Evolutionary conservation across 2,797 vertebrate species (phyloP).

Genomic region (Pangasius djambal): DNA sequence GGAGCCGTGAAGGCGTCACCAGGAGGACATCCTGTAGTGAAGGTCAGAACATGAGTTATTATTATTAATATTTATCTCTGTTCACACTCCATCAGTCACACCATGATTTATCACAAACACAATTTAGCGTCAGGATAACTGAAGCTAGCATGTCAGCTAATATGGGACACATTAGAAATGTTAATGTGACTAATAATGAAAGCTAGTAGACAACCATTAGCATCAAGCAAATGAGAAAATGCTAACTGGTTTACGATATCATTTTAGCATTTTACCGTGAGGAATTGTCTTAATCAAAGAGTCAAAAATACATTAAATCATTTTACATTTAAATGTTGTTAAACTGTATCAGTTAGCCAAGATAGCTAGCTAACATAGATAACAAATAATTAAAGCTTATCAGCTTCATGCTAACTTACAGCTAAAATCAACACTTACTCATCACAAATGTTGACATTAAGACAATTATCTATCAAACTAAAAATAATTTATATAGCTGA

Average conservation of each 20-base stretch:
- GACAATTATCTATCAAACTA: not conserved
- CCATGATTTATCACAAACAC: not conserved
- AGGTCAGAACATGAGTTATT: slow-evolving; percentile 74
- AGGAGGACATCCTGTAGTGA: slow-evolving; percentile 86
- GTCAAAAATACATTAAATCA: not conserved
- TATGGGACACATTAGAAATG: not conserved
- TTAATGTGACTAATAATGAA: not conserved
- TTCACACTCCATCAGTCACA: not conserved
- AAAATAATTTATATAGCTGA: not conserved
- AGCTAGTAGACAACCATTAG: not conserved
- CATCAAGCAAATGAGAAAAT: not conserved
- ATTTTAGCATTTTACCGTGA: not conserved
- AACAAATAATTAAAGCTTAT: not conserved
- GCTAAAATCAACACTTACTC: not conserved
- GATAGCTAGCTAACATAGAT: not conserved
- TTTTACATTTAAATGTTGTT: not conserved
- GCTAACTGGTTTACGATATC: not conserved
- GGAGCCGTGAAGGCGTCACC: slow-evolving; percentile 89
- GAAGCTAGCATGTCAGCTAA: not conserved
- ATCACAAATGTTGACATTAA: not conserved
- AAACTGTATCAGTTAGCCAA: not conserved
- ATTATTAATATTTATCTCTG: not conserved
- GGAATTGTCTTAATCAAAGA: not conserved
- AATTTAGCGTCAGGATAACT: not conserved
- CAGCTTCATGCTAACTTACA: not conserved